A percentile compares a stretch with the other conserved stretches of the same genome.
Conservation (phyloP, 1,140 invertebrate genomes). For the Papilio polyxenes region DNA sequence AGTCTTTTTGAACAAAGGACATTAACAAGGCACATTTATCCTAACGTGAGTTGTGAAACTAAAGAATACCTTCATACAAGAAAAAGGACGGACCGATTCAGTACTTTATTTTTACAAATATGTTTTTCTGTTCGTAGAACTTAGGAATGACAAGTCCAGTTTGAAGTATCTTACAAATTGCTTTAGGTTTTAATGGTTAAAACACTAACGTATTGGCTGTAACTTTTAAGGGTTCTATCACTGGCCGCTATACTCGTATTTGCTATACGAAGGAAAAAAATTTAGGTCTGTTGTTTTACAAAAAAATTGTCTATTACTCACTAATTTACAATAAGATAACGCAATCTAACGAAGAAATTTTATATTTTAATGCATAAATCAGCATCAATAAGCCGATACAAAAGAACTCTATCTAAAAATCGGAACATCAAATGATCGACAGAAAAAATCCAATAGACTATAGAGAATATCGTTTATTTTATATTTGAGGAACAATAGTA, state of each 20-base stretch:
- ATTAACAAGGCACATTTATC: conserved; percentile 32
- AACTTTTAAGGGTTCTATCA: not conserved
- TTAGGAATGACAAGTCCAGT: conserved; percentile 2
- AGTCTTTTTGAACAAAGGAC: not conserved
- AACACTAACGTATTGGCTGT: not conserved
- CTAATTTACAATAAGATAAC: no score
- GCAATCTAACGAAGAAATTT: no score
- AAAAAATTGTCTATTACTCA: no score
- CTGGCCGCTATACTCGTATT: not conserved
- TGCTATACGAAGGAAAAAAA: not conserved
- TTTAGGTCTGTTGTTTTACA: no score
- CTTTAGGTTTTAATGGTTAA: not conserved
- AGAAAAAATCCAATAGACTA: not conserved
- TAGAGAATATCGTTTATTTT: not conserved
- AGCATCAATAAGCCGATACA: not conserved
- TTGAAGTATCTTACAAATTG: not conserved
- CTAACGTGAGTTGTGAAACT: conserved; percentile 25
- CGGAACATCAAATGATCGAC: not conserved
- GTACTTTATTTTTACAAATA: conserved; percentile 19
- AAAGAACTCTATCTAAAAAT: not conserved
- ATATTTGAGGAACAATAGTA: no score
- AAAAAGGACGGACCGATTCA: conserved; percentile 38
- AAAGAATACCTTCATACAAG: conserved; percentile 35
- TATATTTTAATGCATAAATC: not conserved
- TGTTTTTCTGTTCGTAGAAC: not conserved